Evolutionary conservation across 2,888 invertebrate species (phyloP).

Genomic region (Cybosia mesomella): DNA sequence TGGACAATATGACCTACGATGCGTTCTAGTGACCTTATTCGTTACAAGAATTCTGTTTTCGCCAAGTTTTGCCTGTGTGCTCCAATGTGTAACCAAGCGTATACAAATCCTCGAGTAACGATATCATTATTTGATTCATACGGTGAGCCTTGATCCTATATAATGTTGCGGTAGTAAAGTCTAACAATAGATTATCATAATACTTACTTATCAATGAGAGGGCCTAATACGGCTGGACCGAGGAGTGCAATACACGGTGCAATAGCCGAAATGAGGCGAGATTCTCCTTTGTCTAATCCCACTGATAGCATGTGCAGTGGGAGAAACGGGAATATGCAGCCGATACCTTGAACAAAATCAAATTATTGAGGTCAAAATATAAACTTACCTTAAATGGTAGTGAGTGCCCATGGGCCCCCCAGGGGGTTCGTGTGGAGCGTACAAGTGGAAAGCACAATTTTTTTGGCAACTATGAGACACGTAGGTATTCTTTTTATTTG

Average conservation of each 20-base stretch:
- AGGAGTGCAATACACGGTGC: slow-evolving; percentile 93
- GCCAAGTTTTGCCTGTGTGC: too few relatives aligned
- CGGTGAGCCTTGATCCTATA: slow-evolving; percentile 21
- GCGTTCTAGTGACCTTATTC: background rate
- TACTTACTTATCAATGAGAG: slow-evolving; percentile 91
- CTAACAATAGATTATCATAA: slow-evolving; percentile 28
- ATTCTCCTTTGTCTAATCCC: slow-evolving; percentile 91
- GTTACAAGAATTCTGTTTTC: background rate
- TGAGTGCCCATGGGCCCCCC: too few relatives aligned
- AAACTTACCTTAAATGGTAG: too few relatives aligned
- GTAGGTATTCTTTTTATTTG: too few relatives aligned
- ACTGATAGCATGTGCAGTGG: slow-evolving; percentile 91
- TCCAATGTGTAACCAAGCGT: background rate
- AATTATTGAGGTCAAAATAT: background rate
- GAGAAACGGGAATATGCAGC: slow-evolving; percentile 93
- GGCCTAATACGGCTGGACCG: slow-evolving; percentile 92
- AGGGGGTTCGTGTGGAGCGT: too few relatives aligned
- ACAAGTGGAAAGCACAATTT: too few relatives aligned
- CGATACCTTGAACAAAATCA: slow-evolving; percentile 88
- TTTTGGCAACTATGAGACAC: too few relatives aligned
- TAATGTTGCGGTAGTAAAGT: slow-evolving; percentile 29
- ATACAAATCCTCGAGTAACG: background rate
- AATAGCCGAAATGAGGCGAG: slow-evolving; percentile 92
- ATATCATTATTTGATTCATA: background rate
- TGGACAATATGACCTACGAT: background rate